Base-by-base conservation (phyloP, 2,888 invertebrate genomes). In the Agriopis leucophaearia region DNA sequence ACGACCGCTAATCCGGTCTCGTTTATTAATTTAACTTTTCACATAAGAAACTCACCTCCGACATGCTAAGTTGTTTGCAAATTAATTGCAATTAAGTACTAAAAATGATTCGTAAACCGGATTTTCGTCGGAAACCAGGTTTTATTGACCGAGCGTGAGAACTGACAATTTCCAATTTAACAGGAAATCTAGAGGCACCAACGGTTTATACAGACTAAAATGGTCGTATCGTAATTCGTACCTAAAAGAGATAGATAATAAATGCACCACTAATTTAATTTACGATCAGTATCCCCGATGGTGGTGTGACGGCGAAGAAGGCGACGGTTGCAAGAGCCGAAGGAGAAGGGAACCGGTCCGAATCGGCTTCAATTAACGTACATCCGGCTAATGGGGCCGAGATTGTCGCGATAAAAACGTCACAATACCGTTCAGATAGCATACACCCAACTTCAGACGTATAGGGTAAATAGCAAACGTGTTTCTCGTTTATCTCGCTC, bases 291-390 rank as follows among this genome's bases (percentile, higher is more conserved):
- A 71, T 59, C 54, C n/a, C 27, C 44, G 55, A 64, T 54, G 42
- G 38, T 44, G 42, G 4, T 45, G 36, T 54, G 36, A 58, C 54
- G 57, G 62, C 65, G 65, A 50, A 16, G 38, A 51, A 36, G 18
- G 55, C 47, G 56, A 52, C 62, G 64, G 70, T 68, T 38, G 38
- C 48, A 59, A 69, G 62, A 56, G 51, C 57, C 66, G 55, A 59
- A 69, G 45, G 60, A 70, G 64, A 71, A 74, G 64, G 68, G 70
- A 73, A 81, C 80, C 74, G 78, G 80, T 81, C 73, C 67, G 51
- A 75, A 78, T 76, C 75, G 76, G 75, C 64, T 81, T 81, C 77
- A 84, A 87, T 86, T 86, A 86, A 83, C 79, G 78, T 74, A 78
- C 82, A 85, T 88, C 86, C 86, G 84, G 78, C 76, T 76, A 81